Evolutionary conservation across 1,140 invertebrate genomes (phyloP), one percentile per base, ranked within the genome.

Genomic region (Brachionus calyciflorus): DNA sequence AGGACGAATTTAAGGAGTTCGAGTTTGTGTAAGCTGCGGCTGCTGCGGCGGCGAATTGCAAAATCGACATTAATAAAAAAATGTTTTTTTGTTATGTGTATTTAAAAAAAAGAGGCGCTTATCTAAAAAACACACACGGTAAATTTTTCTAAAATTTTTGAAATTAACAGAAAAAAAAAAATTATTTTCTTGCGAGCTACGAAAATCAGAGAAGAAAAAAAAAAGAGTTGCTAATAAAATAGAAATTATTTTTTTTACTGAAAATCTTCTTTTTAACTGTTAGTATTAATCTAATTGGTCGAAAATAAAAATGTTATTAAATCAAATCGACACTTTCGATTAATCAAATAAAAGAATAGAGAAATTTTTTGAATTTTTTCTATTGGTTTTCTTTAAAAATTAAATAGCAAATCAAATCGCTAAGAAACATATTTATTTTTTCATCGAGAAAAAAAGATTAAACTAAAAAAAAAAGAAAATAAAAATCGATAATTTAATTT

Each of bases 1-100:
- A 26, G 19, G 60, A 12, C 24, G 60, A 44, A 37, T 65, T 37
- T 65, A 65, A n/a, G 12, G 33, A 44, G 40, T 21, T 44, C 4
- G 60, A 65, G 40, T 65, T 65, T 37, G 60, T 65, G 40, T 65
- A 65, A 21, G 24, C 60, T 65, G 60, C 60, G 60, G 60, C 60
- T 41, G 60, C 60, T 65, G 60, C 60, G 17, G 60, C 60, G 37
- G 60, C 60, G 44, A 65, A 44, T 65, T 65, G 60, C 60, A 65
- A 65, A 44, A 65, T 65, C 33, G 60, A 65, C 60, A 65, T 65
- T 44, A 44, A 65, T 46, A 10, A 46, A 14, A 46, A 14, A 10
- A 14, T 46, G 5, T 7, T 7, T 14, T 3, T 5, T 37, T 37
- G 33, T 37, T 37, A 5, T 37, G 3, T 37, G n/a, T n/a, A n/a